Evolutionary conservation across 1,140 invertebrate genomes (phyloP).

Genomic region (Drosophila pandora): DNA sequence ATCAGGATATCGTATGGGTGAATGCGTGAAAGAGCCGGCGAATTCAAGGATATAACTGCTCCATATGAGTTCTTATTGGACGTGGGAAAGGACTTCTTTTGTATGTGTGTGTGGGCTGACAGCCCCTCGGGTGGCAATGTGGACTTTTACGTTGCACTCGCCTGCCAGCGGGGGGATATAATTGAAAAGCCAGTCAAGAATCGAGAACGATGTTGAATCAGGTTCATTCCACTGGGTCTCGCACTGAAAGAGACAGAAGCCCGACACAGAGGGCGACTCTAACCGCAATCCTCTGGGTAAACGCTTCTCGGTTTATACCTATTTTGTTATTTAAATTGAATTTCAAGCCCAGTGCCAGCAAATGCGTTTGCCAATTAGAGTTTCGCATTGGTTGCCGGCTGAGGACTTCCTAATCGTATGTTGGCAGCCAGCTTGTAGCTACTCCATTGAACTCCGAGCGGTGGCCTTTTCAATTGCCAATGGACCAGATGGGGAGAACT

Average conservation of each 20-base stretch:
- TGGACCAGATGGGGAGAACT: conserved; percentile 7
- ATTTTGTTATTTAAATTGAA: conserved; percentile 57
- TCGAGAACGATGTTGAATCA: conserved; percentile 27
- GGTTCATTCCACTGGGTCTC: conserved; percentile 1
- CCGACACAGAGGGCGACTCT: neutral
- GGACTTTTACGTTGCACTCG: conserved; percentile 42
- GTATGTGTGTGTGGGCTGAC: conserved; percentile 33
- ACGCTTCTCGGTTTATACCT: conserved; percentile 21
- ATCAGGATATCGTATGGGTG: conserved; percentile 52
- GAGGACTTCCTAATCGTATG: conserved; percentile 37
- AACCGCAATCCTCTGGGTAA: conserved; percentile 35
- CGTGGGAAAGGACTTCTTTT: neutral
- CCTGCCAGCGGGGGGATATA: conserved; percentile 55
- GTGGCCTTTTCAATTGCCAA: conserved; percentile 1
- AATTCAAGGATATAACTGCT: conserved; percentile 17
- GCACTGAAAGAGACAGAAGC: too few species aligned
- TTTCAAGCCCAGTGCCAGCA: conserved; percentile 26
- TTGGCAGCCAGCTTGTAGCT: conserved; percentile 26
- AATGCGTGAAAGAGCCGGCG: conserved; percentile 31
- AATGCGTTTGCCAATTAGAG: conserved; percentile 44
- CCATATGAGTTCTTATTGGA: conserved; percentile 2
- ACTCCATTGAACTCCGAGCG: conserved; percentile 10
- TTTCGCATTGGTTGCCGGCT: conserved; percentile 25
- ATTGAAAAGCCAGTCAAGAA: conserved; percentile 62
- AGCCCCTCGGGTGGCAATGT: conserved; percentile 27